These are phyloP conservation scores for Saguinus midas DNA, from an alignment of 2,113 vertebrate species.

Conservation along the genomic window DNA sequence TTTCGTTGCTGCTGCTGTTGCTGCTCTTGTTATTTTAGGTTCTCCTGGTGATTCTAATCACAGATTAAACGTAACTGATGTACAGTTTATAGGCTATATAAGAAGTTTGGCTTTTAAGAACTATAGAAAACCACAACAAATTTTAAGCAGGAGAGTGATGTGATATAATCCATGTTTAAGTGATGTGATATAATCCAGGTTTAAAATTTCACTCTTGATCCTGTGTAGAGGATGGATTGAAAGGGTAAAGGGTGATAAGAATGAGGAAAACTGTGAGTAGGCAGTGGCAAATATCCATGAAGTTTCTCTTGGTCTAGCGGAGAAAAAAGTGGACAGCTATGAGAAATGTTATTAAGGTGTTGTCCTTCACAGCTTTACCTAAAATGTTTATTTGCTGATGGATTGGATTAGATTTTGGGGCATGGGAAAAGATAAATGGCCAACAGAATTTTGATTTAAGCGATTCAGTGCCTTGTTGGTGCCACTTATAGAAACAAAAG, in stretches of 20 bases:
- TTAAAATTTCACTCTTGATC: background rate
- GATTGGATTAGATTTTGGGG: background rate
- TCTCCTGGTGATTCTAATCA: background rate
- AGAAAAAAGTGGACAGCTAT: background rate
- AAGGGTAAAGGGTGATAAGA: background rate
- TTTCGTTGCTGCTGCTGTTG: background rate
- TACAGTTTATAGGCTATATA: background rate
- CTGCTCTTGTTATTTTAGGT: background rate
- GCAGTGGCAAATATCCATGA: background rate
- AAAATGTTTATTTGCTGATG: background rate
- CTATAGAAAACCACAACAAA: background rate
- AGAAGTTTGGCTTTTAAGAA: background rate
- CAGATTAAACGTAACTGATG: background rate
- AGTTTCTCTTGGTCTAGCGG: background rate
- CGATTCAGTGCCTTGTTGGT: background rate
- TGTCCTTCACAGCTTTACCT: background rate
- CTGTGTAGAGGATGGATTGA: background rate
- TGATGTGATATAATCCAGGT: background rate
- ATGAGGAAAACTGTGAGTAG: background rate
- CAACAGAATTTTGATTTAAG: background rate
- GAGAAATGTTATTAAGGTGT: background rate
- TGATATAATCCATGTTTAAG: background rate
- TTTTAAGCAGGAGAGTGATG: background rate
- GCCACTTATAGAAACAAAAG: background rate
- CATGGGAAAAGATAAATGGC: background rate